phyloP scores from a whole-genome alignment of 2,113 vertebrate species.

The Euleptes europaea region DNA sequence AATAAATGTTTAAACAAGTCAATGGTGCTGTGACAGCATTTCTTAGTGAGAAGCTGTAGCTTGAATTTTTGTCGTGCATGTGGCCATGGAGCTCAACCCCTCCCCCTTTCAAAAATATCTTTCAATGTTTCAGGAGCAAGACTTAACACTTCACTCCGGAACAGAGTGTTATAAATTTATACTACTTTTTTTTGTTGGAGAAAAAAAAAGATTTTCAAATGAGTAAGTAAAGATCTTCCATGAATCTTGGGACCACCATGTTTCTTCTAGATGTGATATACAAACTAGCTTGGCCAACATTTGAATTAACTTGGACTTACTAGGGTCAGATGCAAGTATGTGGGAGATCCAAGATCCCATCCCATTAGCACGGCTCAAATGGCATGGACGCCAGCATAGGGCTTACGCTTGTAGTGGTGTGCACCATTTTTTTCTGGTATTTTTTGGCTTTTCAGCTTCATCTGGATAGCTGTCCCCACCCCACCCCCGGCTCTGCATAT shows the following conservation, averaged over 20 bases:
- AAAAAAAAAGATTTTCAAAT: background rate
- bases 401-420: too few relatives aligned
- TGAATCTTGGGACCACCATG: background rate
- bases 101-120: background rate
- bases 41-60: conserved; percentile 35
- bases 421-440: too few relatives aligned
- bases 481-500: too few relatives aligned
- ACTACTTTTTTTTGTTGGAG: background rate
- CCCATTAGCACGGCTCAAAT: too few relatives aligned
- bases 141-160: background rate
- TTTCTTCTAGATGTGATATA: background rate
- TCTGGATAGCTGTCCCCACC: too few relatives aligned
- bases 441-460: too few relatives aligned
- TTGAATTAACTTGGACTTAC: background rate
- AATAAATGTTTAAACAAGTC: conserved; percentile 73
- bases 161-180: background rate
- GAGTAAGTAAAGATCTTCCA: background rate
- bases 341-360: too few relatives aligned
- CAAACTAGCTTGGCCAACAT: background rate
- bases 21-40: conserved; percentile 51
- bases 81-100: background rate
- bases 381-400: too few relatives aligned
- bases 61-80: conserved; percentile 36
- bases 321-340: too few relatives aligned
- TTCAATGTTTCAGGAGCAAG: background rate